Percentiles rank a stretch among this genome's conserved stretches.
These are phyloP conservation scores for Gambusia affinis DNA, from an alignment of 2,113 vertebrate species.

Conservation along the genomic window DNA sequence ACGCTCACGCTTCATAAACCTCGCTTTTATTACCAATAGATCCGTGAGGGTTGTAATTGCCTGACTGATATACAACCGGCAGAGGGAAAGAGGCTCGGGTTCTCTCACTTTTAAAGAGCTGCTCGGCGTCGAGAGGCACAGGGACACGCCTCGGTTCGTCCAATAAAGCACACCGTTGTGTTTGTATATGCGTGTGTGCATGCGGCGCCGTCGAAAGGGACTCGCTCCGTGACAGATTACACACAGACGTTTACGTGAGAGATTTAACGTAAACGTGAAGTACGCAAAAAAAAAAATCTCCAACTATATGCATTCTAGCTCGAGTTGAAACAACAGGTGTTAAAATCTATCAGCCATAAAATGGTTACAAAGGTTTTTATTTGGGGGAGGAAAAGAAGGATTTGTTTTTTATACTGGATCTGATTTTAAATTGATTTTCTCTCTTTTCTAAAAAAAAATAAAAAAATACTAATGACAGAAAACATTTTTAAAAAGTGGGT, in stretches of 20 bases:
- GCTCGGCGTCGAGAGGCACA: slow-evolving; percentile 19
- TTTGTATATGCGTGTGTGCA: neutral
- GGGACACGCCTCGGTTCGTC: slow-evolving; percentile 26
- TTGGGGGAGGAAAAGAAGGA: too few species aligned
- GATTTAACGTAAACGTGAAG: too few species aligned
- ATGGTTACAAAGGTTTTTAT: too few species aligned
- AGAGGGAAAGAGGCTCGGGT: slow-evolving; percentile 42
- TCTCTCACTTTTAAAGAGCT: slow-evolving; percentile 51
- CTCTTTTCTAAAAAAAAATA: too few species aligned
- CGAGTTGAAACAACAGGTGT: neutral
- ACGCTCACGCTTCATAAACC: slow-evolving; percentile 53
- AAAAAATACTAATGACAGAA: too few species aligned
- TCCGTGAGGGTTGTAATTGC: slow-evolving; percentile 63
- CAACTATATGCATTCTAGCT: too few species aligned
- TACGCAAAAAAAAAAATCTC: too few species aligned
- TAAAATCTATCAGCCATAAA: neutral
- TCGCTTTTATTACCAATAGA: slow-evolving; percentile 60
- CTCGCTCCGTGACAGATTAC: neutral
- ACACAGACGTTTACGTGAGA: too few species aligned
- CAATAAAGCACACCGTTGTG: slow-evolving; percentile 61
- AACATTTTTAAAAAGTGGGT: too few species aligned
- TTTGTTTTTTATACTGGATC: too few species aligned
- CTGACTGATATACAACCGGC: slow-evolving; percentile 57
- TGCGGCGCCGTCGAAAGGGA: neutral
- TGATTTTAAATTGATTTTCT: too few species aligned